These are phyloP conservation scores for Zaprionus africanus DNA, from an alignment of 1,140 invertebrate genomes.

Conservation along the genomic window DNA sequence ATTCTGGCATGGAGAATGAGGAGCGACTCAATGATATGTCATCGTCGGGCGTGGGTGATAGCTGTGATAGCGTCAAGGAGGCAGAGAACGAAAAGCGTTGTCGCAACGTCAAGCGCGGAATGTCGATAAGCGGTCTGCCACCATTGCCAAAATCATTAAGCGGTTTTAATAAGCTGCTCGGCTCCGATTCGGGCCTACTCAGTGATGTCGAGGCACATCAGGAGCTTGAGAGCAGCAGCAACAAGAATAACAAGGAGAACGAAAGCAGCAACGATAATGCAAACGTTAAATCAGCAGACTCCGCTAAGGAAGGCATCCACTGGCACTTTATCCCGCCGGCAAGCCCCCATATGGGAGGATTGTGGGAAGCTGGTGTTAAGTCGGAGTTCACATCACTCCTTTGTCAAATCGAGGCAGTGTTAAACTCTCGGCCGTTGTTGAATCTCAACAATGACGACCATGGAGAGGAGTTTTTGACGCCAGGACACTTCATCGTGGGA, in stretches of 20 bases:
- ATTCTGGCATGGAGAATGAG: conserved; percentile 83
- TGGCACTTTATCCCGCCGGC: too few species aligned
- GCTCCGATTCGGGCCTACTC: conserved; percentile 76
- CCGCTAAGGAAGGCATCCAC: conserved; percentile 26
- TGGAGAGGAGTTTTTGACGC: too few species aligned
- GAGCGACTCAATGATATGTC: conserved; percentile 83
- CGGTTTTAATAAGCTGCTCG: conserved; percentile 84
- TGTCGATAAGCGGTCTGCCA: conserved; percentile 91
- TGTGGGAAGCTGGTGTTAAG: too few species aligned
- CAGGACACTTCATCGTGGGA: too few species aligned
- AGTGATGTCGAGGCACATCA: conserved; percentile 80
- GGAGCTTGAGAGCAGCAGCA: conserved; percentile 49
- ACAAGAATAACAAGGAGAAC: conserved; percentile 58
- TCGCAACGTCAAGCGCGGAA: conserved; percentile 83
- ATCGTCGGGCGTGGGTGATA: conserved; percentile 82
- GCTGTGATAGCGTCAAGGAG: conserved; percentile 84
- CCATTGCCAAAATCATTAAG: conserved; percentile 93
- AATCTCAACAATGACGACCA: too few species aligned
- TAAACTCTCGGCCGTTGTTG: too few species aligned
- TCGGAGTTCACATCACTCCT: too few species aligned
- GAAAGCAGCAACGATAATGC: conserved; percentile 63
- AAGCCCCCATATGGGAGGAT: too few species aligned
- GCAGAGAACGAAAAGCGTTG: conserved; percentile 76
- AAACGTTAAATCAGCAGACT: conserved; percentile 57
- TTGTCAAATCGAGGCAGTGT: too few species aligned